Evolutionary conservation across 2,797 vertebrate species (phyloP), one percentile per base, ranked within the genome.

Genomic region (Botia almorhae): DNA sequence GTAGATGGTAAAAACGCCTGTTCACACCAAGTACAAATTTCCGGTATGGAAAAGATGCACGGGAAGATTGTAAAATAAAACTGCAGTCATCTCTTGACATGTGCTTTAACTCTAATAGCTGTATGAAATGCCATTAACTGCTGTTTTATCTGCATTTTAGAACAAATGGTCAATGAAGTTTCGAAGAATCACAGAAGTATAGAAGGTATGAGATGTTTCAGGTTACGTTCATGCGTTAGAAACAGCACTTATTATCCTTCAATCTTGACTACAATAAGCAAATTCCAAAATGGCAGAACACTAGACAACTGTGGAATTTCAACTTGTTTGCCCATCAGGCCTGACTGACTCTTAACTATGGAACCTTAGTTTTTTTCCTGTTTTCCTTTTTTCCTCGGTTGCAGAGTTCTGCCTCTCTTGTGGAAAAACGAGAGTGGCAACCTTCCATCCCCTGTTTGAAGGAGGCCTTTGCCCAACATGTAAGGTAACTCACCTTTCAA

Each of bases 391-490:
- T 26, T 26, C 23, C 73, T 53, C 68, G 78, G 76, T 82, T 76
- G 33, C 90, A 98, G 97, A 97, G 33, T 96, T 94, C 91, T 98
- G 97, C 78, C 89, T 98, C 83, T 96, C 96, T 17, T 99, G 97
- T 19, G 96, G 97, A 65, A 96, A 92, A 88, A 96, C 88, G 81
- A 95, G 94, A 86, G 92, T 93, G 0, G 94, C 91, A 60, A 96
- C 94, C 65, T 97, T 96, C 87, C 97, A 98, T 84, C 97, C 97
- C 0, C 94, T 99, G 69, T 99, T 99, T 90, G 95, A 98, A 93
- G 97, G 97, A 77, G 96, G 97, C 58, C 93, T 99, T 83, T 99
- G 97, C 90, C 93, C 94, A 90, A 93, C 91, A 0, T 99, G 97
- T 93, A 95, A 96, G 95, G 97, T 98, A 89, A 90, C 33, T 65